Evolutionary conservation across 2,888 invertebrate species (phyloP).

Genomic region (Eupithecia centaureata): DNA sequence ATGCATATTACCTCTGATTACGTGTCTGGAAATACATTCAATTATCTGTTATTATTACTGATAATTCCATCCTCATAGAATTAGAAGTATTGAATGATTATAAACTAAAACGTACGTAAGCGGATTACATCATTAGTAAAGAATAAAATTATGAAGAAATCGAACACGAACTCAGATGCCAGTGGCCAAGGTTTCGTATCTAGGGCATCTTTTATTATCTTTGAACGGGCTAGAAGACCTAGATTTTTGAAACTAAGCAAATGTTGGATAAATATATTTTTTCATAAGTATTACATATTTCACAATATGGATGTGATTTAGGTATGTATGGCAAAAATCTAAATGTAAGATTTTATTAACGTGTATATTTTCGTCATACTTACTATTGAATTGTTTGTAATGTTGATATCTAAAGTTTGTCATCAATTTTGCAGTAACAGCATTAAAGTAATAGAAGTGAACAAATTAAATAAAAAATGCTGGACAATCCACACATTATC

Average conservation of each 20-base stretch:
- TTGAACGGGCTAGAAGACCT: conserved; percentile 1
- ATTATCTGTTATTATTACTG: conserved; percentile 17
- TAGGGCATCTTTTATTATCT: conserved; percentile 7
- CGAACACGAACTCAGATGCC: conserved; percentile 24
- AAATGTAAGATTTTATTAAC: no score
- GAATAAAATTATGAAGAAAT: conserved; percentile 31
- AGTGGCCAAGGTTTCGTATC: conserved; percentile 25
- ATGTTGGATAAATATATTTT: no score
- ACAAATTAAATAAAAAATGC: no score
- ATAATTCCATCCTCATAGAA: conserved; percentile 28
- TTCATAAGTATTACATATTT: no score
- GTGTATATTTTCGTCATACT: no score
- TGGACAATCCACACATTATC: no score
- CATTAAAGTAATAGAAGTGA: no score
- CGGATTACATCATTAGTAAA: conserved; percentile 28
- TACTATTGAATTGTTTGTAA: no score
- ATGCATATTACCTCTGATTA: conserved; percentile 20
- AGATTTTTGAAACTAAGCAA: not conserved
- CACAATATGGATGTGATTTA: no score
- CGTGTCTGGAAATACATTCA: conserved; percentile 18
- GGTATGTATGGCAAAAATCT: no score
- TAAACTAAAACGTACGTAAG: conserved; percentile 20
- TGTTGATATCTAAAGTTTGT: no score
- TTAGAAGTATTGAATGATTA: conserved; percentile 16
- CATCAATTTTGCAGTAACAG: no score